Base-by-base conservation (phyloP, 2,113 vertebrate genomes). In the Mormyrus lacerda region DNA sequence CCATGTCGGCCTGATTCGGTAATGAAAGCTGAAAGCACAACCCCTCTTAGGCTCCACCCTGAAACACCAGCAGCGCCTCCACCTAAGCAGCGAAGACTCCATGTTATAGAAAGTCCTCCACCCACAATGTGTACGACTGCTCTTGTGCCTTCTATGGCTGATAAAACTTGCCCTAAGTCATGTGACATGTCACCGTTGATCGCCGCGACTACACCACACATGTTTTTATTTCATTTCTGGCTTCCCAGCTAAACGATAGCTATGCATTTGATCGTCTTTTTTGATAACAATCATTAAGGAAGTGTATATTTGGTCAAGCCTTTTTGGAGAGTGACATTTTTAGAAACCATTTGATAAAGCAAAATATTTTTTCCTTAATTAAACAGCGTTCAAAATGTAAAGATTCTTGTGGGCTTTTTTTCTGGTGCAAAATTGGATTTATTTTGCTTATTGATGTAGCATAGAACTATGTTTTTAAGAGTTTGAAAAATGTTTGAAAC, bases 261-360 rank as follows among this genome's bases (percentile, higher is more conserved):
- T 97, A 97, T 97, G 95, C 96, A 97, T 96, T 97, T 95, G 31
- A 96, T 95, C 95, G 94, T 95, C 94, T 97, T 97, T 97, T 97
- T 96, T 95, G 96, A 95, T 94, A 93, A 96, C 92, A 92, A 91
- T 87, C 53, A 87, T 89, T 35, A 50, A 89, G 76, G 85, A 87
- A 19, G 73, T 83, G 85, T 88, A 90, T 87, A 87, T 76, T 90
- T 85, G 88, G 91, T 91, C 89, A 90, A 91, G 89, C 87, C 90
- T 95, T 96, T 93, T 96, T 96, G 94, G 96, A 95, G 95, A 96
- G 96, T 94, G 95, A 96, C 91, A 92, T 96, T 96, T 96, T 97
- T 97, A 95, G 95, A 95, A 92, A 96, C 94, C 94, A 95, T 97
- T 97, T 97, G 95, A 97, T 96, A 96, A 95, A 69, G 94, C 94